Conservation (phyloP, 2,888 invertebrate genomes). For the Aelia acuminata region DNA sequence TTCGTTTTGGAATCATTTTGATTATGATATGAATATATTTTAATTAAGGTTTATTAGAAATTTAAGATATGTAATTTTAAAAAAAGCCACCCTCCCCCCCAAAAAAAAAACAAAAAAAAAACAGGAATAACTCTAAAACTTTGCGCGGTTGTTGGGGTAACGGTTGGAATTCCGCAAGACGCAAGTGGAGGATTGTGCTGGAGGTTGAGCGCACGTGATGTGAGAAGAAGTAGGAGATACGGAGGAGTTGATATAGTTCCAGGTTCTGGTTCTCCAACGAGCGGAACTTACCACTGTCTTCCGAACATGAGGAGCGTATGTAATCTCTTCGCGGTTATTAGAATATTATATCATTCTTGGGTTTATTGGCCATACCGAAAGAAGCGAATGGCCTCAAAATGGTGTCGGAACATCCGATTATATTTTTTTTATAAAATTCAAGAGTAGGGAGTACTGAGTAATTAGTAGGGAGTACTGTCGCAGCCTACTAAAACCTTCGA, state of each 20-base stretch:
- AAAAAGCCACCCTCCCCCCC: too few species aligned
- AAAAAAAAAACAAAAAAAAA: too few species aligned
- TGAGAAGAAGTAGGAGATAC: neutral
- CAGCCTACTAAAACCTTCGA: neutral
- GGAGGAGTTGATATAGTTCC: conserved; percentile 35
- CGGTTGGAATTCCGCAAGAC: neutral
- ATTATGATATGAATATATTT: too few species aligned
- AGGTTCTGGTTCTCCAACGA: conserved; percentile 9
- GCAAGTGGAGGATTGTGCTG: neutral
- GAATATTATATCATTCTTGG: conserved; percentile 10
- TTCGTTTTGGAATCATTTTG: too few species aligned
- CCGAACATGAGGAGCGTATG: neutral
- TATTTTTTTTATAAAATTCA: neutral
- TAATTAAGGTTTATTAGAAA: too few species aligned
- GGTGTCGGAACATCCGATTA: neutral
- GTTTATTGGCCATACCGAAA: neutral
- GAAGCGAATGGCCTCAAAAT: neutral
- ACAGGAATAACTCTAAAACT: too few species aligned
- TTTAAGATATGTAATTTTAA: too few species aligned
- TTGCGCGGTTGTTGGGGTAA: neutral
- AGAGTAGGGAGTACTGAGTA: too few species aligned
- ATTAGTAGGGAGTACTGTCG: neutral
- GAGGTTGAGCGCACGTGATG: conserved; percentile 14
- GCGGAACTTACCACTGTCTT: conserved; percentile 17
- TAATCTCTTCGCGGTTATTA: neutral